Conservation (phyloP, 2,888 invertebrate genomes). For the Watsonalla cultraria region DNA sequence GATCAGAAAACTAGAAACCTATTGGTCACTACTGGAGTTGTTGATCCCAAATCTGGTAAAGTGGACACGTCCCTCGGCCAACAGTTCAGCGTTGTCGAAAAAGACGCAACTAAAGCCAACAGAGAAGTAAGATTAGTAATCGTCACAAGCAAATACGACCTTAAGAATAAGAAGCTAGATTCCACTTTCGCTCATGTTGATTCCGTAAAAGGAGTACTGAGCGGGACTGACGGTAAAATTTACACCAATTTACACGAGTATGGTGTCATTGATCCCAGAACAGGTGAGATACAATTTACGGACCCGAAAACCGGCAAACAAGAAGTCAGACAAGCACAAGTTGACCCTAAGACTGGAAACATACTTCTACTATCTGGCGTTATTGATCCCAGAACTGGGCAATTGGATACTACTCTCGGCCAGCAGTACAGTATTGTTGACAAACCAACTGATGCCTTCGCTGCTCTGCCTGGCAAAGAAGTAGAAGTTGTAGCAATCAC, state of each 20-base stretch:
- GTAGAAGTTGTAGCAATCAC: slow-evolving; percentile 80
- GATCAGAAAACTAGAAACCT: slow-evolving; percentile 85
- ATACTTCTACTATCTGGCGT: slow-evolving; percentile 75
- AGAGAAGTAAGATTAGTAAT: slow-evolving; percentile 78
- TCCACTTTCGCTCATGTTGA: slow-evolving; percentile 76
- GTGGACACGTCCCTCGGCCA: slow-evolving; percentile 82
- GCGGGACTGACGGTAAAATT: slow-evolving; percentile 81
- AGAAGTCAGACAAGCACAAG: slow-evolving; percentile 60
- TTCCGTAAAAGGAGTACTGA: slow-evolving; percentile 66
- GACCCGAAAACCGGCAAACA: slow-evolving; percentile 66
- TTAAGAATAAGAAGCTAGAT: slow-evolving; percentile 70
- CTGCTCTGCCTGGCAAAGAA: slow-evolving; percentile 59
- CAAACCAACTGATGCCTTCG: slow-evolving; percentile 73
- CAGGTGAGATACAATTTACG: slow-evolving; percentile 69
- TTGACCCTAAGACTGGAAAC: slow-evolving; percentile 75
- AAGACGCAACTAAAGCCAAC: slow-evolving; percentile 83
- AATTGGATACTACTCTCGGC: slow-evolving; percentile 75
- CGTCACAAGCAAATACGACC: slow-evolving; percentile 79
- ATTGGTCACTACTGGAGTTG: slow-evolving; percentile 79
- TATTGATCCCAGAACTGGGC: slow-evolving; percentile 78
- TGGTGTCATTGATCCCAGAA: slow-evolving; percentile 81
- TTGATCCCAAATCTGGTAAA: slow-evolving; percentile 83
- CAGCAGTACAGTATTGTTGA: slow-evolving; percentile 81
- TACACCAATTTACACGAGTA: slow-evolving; percentile 68
- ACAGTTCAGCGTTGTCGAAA: slow-evolving; percentile 82